Evolutionary conservation across 2,888 invertebrate species (phyloP).

Genomic region (Heliconius hortense): DNA sequence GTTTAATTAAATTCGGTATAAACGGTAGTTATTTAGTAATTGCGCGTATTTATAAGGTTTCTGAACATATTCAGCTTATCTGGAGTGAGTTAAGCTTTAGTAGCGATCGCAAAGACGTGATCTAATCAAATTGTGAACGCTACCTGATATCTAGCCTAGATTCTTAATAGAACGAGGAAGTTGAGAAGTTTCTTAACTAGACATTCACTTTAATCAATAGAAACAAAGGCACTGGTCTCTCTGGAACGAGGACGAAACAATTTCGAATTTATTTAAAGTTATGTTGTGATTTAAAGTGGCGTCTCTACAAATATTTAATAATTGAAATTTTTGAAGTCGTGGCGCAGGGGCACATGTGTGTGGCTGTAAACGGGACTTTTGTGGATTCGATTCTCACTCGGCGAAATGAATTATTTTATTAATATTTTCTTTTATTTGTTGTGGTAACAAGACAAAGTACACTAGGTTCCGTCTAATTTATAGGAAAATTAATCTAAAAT

Average conservation of each 20-base stretch:
- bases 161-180: constrained; percentile 17
- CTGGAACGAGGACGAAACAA: constrained; percentile 20
- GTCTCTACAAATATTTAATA: neutral
- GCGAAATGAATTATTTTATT: too few species aligned
- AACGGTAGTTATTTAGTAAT: constrained; percentile 7
- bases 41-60: constrained; percentile 6
- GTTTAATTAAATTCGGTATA: constrained; percentile 15
- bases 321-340: neutral
- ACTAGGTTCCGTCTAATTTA: too few species aligned
- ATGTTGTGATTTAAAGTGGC: neutral
- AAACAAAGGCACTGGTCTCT: constrained; percentile 39
- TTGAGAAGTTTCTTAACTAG: constrained; percentile 7
- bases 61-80: constrained; percentile 5
- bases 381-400: too few species aligned
- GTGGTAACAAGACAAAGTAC: too few species aligned
- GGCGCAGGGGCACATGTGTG: too few species aligned
- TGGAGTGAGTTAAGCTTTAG: neutral
- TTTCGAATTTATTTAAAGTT: constrained; percentile 35
- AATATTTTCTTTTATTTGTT: too few species aligned
- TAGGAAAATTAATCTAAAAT: neutral
- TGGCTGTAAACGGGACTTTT: too few species aligned
- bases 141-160: constrained; percentile 15
- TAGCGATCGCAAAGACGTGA: neutral
- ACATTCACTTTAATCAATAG: constrained; percentile 27
- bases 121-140: constrained; percentile 18